Percentiles rank a stretch among this genome's conserved stretches.
These are phyloP conservation scores for Bedellia somnulentella DNA, from an alignment of 2,888 invertebrate species.

Conservation along the genomic window DNA sequence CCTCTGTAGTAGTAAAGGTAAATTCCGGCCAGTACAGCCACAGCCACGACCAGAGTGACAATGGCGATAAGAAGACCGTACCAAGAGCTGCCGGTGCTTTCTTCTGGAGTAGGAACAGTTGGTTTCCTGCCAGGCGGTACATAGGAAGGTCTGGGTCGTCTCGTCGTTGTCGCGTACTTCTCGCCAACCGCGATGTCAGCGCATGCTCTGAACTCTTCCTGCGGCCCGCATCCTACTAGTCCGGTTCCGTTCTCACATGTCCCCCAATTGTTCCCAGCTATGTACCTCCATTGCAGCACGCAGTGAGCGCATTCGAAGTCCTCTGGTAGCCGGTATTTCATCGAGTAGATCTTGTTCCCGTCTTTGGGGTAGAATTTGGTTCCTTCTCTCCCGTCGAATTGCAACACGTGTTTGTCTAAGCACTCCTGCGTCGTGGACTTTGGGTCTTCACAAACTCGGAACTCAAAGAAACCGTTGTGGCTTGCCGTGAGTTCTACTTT, in stretches of 20 bases:
- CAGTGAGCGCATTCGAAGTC: conserved; percentile 78
- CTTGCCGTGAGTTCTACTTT: conserved; percentile 85
- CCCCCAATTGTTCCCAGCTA: conserved; percentile 87
- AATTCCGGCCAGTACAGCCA: conserved; percentile 66
- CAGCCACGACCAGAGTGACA: conserved; percentile 66
- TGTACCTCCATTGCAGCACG: conserved; percentile 86
- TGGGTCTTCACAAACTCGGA: conserved; percentile 76
- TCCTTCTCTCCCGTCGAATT: conserved; percentile 48
- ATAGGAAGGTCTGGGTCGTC: conserved; percentile 42
- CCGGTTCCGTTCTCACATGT: conserved; percentile 72
- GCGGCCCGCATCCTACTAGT: conserved; percentile 84
- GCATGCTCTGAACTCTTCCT: conserved; percentile 86
- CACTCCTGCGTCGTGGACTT: conserved; percentile 74
- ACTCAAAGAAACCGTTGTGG: conserved; percentile 86
- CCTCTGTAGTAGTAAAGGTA: conserved; percentile 79
- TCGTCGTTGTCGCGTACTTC: conserved; percentile 39
- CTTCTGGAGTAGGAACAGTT: conserved; percentile 38
- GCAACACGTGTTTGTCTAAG: conserved; percentile 71
- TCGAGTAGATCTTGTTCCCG: conserved; percentile 79
- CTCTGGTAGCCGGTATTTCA: conserved; percentile 65
- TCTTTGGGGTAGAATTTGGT: conserved; percentile 74
- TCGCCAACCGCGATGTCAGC: conserved; percentile 77
- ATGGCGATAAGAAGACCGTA: conserved; percentile 64
- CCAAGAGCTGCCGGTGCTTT: conserved; percentile 41
- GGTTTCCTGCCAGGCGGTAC: conserved; percentile 42